A percentile compares a stretch with the other conserved stretches of the same genome.
phyloP scores from a whole-genome alignment of 2,797 vertebrate genomes.

The Streptopelia turtur region DNA sequence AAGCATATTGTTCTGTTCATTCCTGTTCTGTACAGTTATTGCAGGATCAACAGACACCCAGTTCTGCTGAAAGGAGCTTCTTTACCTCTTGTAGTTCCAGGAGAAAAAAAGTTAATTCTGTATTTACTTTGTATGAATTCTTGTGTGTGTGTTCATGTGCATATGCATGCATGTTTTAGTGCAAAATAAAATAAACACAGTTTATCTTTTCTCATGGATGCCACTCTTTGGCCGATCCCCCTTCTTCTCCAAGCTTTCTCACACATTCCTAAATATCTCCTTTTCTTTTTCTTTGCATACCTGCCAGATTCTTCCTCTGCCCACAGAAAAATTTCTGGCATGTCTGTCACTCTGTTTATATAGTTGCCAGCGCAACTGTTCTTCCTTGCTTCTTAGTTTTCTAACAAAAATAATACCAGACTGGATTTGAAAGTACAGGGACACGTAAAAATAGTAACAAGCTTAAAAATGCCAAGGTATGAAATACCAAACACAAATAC shows the following conservation, averaged over 20 bases:
- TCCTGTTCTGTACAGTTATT: not conserved
- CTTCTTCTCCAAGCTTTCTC: not conserved
- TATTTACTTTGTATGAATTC: not conserved
- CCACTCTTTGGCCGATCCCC: not conserved
- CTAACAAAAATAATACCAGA: not conserved
- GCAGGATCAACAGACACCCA: not conserved
- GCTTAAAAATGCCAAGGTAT: not conserved
- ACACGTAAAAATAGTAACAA: not conserved
- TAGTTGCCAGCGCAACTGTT: constrained; percentile 15
- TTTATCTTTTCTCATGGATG: not conserved
- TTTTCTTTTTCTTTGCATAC: constrained; percentile 25
- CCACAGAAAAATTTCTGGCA: constrained; percentile 29
- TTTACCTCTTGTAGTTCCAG: not conserved
- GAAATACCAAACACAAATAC: not conserved
- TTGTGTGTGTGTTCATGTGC: not conserved
- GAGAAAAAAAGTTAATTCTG: not conserved
- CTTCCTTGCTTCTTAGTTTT: not conserved
- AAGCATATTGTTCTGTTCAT: not conserved
- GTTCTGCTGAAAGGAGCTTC: not conserved
- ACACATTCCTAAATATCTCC: not conserved
- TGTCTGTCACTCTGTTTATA: constrained; percentile 13
- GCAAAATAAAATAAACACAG: not conserved
- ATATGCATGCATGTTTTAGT: not conserved
- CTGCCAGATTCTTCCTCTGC: constrained; percentile 44
- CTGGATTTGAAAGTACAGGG: not conserved